Evolutionary conservation across 2,113 vertebrate genomes (phyloP).

Genomic region (Osmerus mordax): DNA sequence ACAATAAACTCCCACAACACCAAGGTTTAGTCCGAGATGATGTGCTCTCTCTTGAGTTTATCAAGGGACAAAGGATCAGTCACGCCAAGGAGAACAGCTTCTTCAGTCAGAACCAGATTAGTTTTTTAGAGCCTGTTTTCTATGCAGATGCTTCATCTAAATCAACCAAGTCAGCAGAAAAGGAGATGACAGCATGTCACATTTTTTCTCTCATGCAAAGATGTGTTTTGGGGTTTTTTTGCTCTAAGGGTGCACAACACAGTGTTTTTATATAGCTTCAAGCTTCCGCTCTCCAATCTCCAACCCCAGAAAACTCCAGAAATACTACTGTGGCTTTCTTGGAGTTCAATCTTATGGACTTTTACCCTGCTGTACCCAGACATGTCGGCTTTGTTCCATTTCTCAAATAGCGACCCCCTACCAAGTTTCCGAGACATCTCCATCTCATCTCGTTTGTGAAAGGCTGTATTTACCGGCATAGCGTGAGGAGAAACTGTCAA

Average conservation of each 20-base stretch:
- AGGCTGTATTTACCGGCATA: slow-evolving; percentile 29
- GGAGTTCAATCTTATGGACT: slow-evolving; percentile 33
- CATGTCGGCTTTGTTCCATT: background rate
- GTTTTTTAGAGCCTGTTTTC: slow-evolving; percentile 16
- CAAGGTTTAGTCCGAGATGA: too few relatives aligned
- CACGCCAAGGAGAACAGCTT: background rate
- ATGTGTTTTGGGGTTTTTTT: slow-evolving; percentile 12
- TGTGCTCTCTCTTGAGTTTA: too few relatives aligned
- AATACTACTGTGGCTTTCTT: background rate
- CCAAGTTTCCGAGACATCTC: background rate
- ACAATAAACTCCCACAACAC: slow-evolving; percentile 34
- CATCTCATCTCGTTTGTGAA: background rate
- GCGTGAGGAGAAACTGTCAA: slow-evolving; percentile 53
- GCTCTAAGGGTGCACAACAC: slow-evolving; percentile 21
- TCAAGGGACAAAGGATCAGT: background rate
- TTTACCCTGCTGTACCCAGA: slow-evolving; percentile 15
- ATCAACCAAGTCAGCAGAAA: slow-evolving; percentile 43
- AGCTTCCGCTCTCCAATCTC: background rate
- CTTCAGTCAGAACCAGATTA: slow-evolving; percentile 9
- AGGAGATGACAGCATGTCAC: slow-evolving; percentile 25
- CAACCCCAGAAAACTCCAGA: slow-evolving; percentile 15
- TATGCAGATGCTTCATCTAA: slow-evolving; percentile 27
- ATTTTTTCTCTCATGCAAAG: slow-evolving; percentile 19
- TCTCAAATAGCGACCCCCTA: background rate
- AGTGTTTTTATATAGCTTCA: slow-evolving; percentile 36